Base-by-base conservation (phyloP, 2,113 vertebrate genomes). In the Gasterosteus aculeatus region DNA sequence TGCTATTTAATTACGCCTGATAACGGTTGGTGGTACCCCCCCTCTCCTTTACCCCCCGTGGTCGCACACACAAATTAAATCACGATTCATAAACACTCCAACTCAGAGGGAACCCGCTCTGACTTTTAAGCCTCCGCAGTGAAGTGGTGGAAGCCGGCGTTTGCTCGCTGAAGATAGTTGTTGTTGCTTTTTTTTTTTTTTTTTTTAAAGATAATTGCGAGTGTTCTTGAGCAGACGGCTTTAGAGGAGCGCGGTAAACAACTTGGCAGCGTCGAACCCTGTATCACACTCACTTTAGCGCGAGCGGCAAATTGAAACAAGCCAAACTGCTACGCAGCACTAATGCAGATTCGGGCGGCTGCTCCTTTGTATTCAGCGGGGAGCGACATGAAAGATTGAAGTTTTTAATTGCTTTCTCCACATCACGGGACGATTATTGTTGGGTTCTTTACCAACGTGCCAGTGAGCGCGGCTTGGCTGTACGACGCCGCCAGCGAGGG, bases 331-430 rank as follows among this genome's bases (percentile, higher is more conserved):
- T 78, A 66, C 87, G 75, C 75, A 41, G 87, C 85, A 69, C 85
- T 86, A 85, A 91, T 85, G 82, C 85, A 84, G 85, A 91, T 87
- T 76, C 73, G 47, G 82, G 82, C 87, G 80, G 83, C 89, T 78
- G 87, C 88, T 67, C 84, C 87, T 89, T 83, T 85, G 88, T 87
- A 82, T 92, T 89, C 92, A 89, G 88, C 77, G 18, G 91, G 92
- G 92, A 92, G 83, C 80, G 6, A 91, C 92, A 92, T 91, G 87
- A 93, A 91, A 94, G 90, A 92, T 87, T 89, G 89, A 81, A 91
- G 85, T 86, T 94, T 93, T 92, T 94, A 93, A 94, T 93, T 94
- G 92, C 90, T 92, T 94, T 92, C 91, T 88, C 89, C 86, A 89
- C 91, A 88, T 92, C 78, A 60, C 78, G 85, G 91, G 87, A 88